Percentiles rank a stretch among this genome's conserved stretches.
These are phyloP conservation scores for Bilobella aurantiaca DNA, from an alignment of 1,140 invertebrate species.

Conservation along the genomic window DNA sequence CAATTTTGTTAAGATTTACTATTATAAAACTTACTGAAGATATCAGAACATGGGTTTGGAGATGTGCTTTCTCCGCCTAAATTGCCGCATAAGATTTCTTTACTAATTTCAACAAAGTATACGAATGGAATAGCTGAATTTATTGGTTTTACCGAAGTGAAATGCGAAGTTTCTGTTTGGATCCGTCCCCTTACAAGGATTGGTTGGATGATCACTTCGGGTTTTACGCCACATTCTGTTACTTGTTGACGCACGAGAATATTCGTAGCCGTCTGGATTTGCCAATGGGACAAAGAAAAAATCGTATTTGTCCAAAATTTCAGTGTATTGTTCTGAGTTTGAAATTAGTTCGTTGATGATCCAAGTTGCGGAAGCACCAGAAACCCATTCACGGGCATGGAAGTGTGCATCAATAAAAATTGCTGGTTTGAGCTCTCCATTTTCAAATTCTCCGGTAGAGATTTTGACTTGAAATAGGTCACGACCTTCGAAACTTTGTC, in stretches of 20 bases:
- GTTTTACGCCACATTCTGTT: slow-evolving; percentile 67
- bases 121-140: no score
- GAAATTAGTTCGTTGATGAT: slow-evolving; percentile 51
- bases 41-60: not conserved
- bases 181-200: slow-evolving; percentile 29
- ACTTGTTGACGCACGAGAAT: slow-evolving; percentile 20
- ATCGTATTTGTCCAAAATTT: slow-evolving; percentile 41
- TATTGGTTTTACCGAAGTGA: not conserved
- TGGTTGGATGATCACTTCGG: slow-evolving; percentile 34
- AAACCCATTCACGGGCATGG: slow-evolving; percentile 58
- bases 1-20: not conserved
- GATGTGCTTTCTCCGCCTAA: not conserved
- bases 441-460: slow-evolving; percentile 35
- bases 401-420: slow-evolving; percentile 41
- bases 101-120: not conserved
- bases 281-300: slow-evolving; percentile 46
- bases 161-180: not conserved
- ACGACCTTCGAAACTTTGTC: slow-evolving; percentile 49
- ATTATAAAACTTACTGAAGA: not conserved
- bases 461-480: slow-evolving; percentile 52
- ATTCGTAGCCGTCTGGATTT: slow-evolving; percentile 51
- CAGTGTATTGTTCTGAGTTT: slow-evolving; percentile 29
- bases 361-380: slow-evolving; percentile 54
- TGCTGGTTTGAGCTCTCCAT: slow-evolving; percentile 22
- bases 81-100: not conserved